These are phyloP conservation scores for Iguana delicatissima DNA, from an alignment of 2,797 vertebrate genomes.

Conservation along the genomic window DNA sequence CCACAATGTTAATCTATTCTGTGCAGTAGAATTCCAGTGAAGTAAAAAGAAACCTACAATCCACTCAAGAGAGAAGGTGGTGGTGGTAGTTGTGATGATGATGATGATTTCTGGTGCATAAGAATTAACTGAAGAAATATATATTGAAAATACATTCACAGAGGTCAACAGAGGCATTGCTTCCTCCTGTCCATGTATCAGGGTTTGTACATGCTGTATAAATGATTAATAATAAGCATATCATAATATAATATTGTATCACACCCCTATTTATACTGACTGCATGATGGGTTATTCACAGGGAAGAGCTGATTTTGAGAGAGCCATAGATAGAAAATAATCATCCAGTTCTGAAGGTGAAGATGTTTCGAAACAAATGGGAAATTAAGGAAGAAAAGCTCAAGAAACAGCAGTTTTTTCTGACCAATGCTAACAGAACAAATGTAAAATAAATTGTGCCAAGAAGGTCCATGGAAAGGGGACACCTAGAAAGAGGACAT, in stretches of 20 bases:
- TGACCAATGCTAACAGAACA: not conserved
- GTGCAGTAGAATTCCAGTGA: no score
- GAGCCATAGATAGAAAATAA: not conserved
- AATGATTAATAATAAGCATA: not conserved
- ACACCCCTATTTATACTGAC: not conserved
- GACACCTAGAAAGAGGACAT: constrained; percentile 30
- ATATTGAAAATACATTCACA: not conserved
- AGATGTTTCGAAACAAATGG: not conserved
- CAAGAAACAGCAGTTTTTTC: not conserved
- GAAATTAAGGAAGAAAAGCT: not conserved
- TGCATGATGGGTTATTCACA: not conserved
- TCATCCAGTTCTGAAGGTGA: not conserved
- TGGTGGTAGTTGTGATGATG: not conserved
- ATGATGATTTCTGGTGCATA: not conserved
- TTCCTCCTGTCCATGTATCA: not conserved
- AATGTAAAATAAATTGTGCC: not conserved
- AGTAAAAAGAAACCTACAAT: no score
- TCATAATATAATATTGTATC: not conserved
- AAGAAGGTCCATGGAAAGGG: constrained; percentile 5
- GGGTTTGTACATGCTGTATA: not conserved
- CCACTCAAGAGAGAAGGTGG: not conserved
- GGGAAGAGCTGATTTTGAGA: not conserved
- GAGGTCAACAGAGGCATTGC: not conserved
- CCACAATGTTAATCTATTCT: no score
- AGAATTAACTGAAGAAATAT: not conserved